Conservation (phyloP, 2,797 vertebrate genomes). For the Anguilla marmorata region DNA sequence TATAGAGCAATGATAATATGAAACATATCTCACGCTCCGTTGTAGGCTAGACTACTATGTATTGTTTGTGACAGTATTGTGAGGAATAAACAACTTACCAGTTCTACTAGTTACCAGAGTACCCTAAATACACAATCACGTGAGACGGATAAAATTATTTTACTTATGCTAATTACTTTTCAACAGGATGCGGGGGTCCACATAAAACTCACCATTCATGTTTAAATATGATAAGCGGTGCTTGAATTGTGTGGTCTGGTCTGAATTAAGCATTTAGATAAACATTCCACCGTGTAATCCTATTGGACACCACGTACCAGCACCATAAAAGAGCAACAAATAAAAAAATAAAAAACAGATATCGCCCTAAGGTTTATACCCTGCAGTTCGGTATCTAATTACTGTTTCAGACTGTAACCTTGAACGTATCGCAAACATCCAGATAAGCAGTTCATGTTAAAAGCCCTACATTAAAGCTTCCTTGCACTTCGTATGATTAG, state of each 20-base stretch:
- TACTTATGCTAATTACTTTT: neutral
- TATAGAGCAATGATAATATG: neutral
- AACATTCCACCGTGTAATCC: neutral
- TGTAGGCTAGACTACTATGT: neutral
- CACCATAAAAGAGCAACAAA: neutral
- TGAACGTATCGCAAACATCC: constrained; percentile 64
- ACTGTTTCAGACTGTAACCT: constrained; percentile 62
- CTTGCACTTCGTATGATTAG: constrained; percentile 60
- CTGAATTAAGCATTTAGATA: neutral
- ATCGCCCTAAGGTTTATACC: neutral
- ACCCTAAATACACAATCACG: neutral
- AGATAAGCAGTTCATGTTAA: constrained; percentile 64
- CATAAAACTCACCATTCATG: neutral
- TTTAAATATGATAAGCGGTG: neutral
- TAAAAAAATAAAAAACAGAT: neutral
- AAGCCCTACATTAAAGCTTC: constrained; percentile 61
- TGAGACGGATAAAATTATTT: neutral
- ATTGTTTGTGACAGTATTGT: neutral
- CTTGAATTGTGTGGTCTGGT: neutral
- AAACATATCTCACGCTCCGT: neutral
- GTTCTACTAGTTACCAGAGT: neutral
- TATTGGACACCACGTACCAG: neutral
- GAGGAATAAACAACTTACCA: neutral
- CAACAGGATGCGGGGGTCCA: neutral
- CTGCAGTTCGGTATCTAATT: neutral